A percentile compares a stretch with the other conserved stretches of the same genome.
Conservation (phyloP, 2,113 vertebrate species). For the Boulengeromyrus knoepffleri region DNA sequence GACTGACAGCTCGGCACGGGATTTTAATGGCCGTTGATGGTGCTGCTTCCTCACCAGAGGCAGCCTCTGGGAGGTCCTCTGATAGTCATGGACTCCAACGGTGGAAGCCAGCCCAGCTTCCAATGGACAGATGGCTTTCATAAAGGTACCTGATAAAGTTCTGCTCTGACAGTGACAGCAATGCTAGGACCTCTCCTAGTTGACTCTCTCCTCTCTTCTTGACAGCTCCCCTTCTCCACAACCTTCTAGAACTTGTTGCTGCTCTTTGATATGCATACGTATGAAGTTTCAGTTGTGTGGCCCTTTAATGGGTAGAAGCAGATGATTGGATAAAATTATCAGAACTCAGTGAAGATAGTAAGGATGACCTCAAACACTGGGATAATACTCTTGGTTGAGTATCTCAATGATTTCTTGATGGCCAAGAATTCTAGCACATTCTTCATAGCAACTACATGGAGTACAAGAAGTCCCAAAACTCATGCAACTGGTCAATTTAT, state of each 20-base stretch:
- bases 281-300: neutral
- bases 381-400: neutral
- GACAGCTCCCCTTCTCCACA: neutral
- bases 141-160: neutral
- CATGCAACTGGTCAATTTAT: neutral
- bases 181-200: neutral
- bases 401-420: neutral
- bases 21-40: neutral
- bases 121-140: neutral
- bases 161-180: neutral
- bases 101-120: neutral
- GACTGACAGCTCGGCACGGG: neutral
- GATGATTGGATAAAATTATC: neutral
- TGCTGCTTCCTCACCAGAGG: neutral
- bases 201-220: neutral
- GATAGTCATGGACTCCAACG: neutral
- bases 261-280: neutral
- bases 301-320: neutral
- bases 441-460: neutral
- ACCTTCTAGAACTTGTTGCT: neutral
- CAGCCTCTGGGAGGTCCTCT: neutral
- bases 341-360: neutral
- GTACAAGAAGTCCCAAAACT: neutral
- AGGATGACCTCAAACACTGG: neutral
- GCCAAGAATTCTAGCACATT: neutral